These are phyloP conservation scores for Tyrannus savana DNA, from an alignment of 2,113 vertebrate species.

Conservation along the genomic window DNA sequence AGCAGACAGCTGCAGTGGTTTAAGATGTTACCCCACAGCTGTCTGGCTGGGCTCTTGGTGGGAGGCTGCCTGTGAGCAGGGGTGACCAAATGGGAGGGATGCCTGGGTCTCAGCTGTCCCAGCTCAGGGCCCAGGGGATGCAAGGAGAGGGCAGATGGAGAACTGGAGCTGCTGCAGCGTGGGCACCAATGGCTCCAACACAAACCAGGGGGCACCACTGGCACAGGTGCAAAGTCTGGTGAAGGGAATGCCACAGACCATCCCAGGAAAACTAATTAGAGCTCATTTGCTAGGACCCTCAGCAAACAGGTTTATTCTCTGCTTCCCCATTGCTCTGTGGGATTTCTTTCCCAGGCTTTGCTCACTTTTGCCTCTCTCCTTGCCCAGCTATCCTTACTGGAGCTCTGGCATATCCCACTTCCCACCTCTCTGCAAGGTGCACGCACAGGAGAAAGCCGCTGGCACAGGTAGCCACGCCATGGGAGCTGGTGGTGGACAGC, in stretches of 20 bases:
- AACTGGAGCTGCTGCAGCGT: background rate
- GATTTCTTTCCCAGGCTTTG: background rate
- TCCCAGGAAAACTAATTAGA: background rate
- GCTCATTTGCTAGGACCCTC: background rate
- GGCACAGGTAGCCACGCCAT: fast-evolving
- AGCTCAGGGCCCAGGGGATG: background rate
- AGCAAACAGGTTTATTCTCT: background rate
- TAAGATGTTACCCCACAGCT: background rate
- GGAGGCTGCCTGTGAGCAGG: background rate
- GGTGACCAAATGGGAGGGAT: background rate
- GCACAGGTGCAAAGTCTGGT: background rate
- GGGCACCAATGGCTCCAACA: background rate
- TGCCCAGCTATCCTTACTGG: background rate
- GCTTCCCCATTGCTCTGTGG: background rate
- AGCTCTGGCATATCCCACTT: background rate
- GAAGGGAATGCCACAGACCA: background rate
- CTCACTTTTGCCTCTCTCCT: background rate
- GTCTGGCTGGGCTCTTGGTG: background rate
- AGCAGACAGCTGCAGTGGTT: background rate
- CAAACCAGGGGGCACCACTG: background rate
- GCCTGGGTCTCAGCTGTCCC: background rate
- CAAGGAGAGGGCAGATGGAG: background rate
- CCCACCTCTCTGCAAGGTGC: background rate
- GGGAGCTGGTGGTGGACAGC: background rate
- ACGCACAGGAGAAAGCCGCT: background rate